These are phyloP conservation scores for Pimephales promelas DNA, from an alignment of 2,113 vertebrate species.

Conservation along the genomic window DNA sequence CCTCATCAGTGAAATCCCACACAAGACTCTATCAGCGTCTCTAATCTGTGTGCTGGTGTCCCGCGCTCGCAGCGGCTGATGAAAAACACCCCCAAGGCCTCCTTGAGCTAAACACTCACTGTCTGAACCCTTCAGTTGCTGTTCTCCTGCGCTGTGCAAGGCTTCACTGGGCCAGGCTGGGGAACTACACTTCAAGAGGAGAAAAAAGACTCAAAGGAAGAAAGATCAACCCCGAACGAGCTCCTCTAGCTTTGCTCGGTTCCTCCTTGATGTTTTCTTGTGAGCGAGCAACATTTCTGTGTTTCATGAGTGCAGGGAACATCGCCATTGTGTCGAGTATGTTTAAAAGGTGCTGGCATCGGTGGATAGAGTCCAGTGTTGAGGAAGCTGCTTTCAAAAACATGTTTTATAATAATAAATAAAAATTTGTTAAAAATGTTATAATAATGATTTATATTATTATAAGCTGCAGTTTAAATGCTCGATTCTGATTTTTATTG, in stretches of 20 bases:
- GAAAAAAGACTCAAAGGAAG: conserved; percentile 6
- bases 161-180: conserved; percentile 74
- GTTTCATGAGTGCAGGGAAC: not conserved
- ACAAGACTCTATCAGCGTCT: conserved; percentile 11
- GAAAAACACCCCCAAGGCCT: conserved; percentile 47
- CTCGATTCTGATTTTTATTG: too few relatives aligned
- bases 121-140: conserved; percentile 38
- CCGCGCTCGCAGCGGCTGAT: conserved; percentile 37
- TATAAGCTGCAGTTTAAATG: too few relatives aligned
- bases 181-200: conserved; percentile 49
- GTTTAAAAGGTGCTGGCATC: not conserved
- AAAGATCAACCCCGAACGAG: conserved; percentile 20
- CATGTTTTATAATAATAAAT: too few relatives aligned
- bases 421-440: too few relatives aligned
- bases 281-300: not conserved
- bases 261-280: conserved; percentile 36
- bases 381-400: not conserved
- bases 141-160: conserved; percentile 76
- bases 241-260: not conserved
- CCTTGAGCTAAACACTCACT: conserved; percentile 66
- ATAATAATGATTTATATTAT: too few relatives aligned
- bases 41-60: conserved; percentile 30
- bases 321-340: not conserved
- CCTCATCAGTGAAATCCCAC: conserved; percentile 71
- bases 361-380: too few relatives aligned